phyloP scores from a whole-genome alignment of 2,113 vertebrate species.

The Dipodomys stephensi region DNA sequence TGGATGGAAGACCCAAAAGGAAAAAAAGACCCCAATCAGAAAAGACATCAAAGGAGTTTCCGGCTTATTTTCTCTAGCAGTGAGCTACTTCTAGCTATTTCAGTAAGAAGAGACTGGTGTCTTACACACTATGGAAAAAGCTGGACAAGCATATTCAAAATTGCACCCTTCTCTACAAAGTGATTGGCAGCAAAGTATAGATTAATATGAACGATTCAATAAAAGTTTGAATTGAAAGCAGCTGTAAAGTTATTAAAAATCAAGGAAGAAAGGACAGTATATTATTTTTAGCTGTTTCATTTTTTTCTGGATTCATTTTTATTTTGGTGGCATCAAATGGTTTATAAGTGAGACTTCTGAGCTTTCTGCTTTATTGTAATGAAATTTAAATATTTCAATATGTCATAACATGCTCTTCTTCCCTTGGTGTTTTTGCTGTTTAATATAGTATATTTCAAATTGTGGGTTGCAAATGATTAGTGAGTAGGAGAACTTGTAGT shows the following conservation, averaged over 20 bases:
- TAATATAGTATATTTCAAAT: constrained; percentile 43
- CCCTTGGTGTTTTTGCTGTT: constrained; percentile 13
- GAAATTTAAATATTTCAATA: constrained; percentile 47
- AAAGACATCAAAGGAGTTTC: not conserved
- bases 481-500: constrained; percentile 13
- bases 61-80: not conserved
- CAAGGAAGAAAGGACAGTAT: constrained; percentile 41
- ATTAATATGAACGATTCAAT: constrained; percentile 67
- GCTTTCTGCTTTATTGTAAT: constrained; percentile 54
- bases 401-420: not conserved
- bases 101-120: not conserved
- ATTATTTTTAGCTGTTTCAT: constrained; percentile 47
- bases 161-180: constrained; percentile 44
- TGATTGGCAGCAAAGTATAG: constrained; percentile 67
- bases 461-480: constrained; percentile 31
- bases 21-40: not conserved
- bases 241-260: constrained; percentile 77
- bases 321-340: constrained; percentile 33
- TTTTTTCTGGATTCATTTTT: constrained; percentile 63
- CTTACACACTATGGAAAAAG: constrained; percentile 43
- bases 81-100: constrained; percentile 2
- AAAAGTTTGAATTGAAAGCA: constrained; percentile 76
- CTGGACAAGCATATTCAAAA: constrained; percentile 46
- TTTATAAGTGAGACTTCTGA: constrained; percentile 20
- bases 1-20: not conserved